These are phyloP conservation scores for Caprella mutica DNA, from an alignment of 2,888 invertebrate genomes.

Conservation along the genomic window DNA sequence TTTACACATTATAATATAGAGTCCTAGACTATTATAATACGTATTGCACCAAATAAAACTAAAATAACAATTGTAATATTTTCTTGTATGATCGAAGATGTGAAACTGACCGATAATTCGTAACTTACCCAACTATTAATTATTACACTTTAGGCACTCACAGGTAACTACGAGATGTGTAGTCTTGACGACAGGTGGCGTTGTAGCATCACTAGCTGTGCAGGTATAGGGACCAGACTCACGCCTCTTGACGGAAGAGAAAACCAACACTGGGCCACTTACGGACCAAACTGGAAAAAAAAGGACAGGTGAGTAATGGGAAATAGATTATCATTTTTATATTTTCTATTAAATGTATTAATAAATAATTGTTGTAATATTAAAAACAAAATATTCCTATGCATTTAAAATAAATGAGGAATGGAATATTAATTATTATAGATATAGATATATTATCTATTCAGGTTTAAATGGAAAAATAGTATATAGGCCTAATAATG, in stretches of 20 bases:
- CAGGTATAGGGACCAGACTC: slow-evolving; percentile 26
- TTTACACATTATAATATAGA: no score
- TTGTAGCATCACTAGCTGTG: slow-evolving; percentile 19
- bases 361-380: background rate
- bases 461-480: no score
- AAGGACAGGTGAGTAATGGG: background rate
- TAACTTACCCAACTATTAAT: no score
- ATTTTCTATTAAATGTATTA: background rate
- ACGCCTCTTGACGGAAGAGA: slow-evolving; percentile 18
- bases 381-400: background rate
- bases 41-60: no score
- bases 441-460: no score
- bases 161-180: slow-evolving; percentile 28
- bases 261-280: slow-evolving; percentile 17
- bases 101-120: no score
- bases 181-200: slow-evolving; percentile 23
- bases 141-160: slow-evolving; percentile 4
- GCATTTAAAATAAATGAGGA: background rate
- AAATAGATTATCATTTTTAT: background rate
- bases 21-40: no score
- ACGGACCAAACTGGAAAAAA: slow-evolving; percentile 18
- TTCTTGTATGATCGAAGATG: no score
- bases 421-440: background rate
- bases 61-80: no score
- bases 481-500: no score